A percentile compares a stretch with the other conserved stretches of the same genome.
Evolutionary conservation across 2,113 vertebrate species (phyloP).

Genomic region (Typhlomys cinereus): DNA sequence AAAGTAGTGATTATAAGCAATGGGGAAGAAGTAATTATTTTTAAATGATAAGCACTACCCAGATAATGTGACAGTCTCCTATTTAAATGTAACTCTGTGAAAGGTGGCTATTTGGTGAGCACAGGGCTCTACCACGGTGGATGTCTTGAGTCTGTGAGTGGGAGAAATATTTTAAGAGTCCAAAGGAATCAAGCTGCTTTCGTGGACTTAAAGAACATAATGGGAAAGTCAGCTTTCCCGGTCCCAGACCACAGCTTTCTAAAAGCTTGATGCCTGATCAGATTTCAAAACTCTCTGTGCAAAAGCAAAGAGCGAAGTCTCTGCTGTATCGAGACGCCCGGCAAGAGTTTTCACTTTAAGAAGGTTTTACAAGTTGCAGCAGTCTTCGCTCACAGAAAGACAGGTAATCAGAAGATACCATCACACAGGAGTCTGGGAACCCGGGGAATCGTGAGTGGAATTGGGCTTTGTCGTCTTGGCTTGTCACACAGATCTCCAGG

Average conservation of each 20-base stretch:
- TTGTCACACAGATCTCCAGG: not conserved
- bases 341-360: not conserved
- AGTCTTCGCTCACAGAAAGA: slow-evolving; percentile 53
- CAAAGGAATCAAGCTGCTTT: slow-evolving; percentile 23
- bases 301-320: slow-evolving; percentile 42
- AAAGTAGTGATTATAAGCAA: slow-evolving; percentile 79
- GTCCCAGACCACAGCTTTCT: not conserved
- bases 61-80: slow-evolving; percentile 70
- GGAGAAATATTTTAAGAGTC: slow-evolving; percentile 58
- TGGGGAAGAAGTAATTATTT: slow-evolving; percentile 79
- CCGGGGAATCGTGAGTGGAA: slow-evolving; percentile 54
- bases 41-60: slow-evolving; percentile 72
- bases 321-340: slow-evolving; percentile 11
- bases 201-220: slow-evolving; percentile 18
- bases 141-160: slow-evolving; percentile 9
- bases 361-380: not conserved
- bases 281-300: slow-evolving; percentile 9
- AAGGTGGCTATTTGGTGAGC: slow-evolving; percentile 48
- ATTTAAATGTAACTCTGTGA: slow-evolving; percentile 69
- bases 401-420: not conserved
- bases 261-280: not conserved
- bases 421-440: not conserved
- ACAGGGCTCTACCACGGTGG: not conserved
- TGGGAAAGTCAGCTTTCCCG: not conserved
- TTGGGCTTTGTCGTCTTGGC: not conserved